These are phyloP conservation scores for Amphiura filiformis DNA, from an alignment of 35 echinoderm and acorn worm genomes.

Conservation along the genomic window DNA sequence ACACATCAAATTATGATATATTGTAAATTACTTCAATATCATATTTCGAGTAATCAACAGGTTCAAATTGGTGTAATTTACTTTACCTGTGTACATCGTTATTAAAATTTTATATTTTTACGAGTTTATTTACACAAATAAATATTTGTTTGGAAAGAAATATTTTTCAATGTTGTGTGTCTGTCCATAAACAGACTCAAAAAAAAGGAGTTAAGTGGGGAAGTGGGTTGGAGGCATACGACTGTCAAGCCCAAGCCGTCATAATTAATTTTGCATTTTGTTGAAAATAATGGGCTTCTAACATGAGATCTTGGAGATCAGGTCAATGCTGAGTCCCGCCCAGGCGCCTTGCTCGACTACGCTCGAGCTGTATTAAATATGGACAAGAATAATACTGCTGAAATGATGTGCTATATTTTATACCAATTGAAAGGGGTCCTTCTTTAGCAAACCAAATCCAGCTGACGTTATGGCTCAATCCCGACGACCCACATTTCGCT, in stretches of 20 bases:
- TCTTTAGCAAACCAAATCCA: not conserved
- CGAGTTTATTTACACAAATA: no score
- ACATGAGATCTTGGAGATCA: constrained; percentile 6
- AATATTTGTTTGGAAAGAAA: no score
- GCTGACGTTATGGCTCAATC: constrained; percentile 2
- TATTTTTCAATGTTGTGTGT: no score
- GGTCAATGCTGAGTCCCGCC: constrained; percentile 1
- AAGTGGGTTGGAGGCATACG: not conserved
- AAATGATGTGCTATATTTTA: constrained; percentile 8
- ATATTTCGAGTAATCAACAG: no score
- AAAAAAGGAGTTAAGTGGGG: not conserved
- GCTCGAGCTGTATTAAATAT: not conserved
- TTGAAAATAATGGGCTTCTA: constrained; percentile 15
- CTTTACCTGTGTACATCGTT: no score
- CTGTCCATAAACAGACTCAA: not conserved
- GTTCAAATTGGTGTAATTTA: no score
- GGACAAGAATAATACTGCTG: not conserved
- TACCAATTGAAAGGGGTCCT: not conserved
- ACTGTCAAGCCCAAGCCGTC: not conserved
- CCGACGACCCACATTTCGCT: not conserved
- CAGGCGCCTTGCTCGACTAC: not conserved
- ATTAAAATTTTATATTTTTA: no score
- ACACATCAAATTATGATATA: no score
- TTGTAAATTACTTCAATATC: no score
- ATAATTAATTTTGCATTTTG: constrained; percentile 16